A percentile compares a stretch with the other conserved stretches of the same genome.
phyloP scores from a whole-genome alignment of 2,113 vertebrate genomes.

The Ellobius talpinus region DNA sequence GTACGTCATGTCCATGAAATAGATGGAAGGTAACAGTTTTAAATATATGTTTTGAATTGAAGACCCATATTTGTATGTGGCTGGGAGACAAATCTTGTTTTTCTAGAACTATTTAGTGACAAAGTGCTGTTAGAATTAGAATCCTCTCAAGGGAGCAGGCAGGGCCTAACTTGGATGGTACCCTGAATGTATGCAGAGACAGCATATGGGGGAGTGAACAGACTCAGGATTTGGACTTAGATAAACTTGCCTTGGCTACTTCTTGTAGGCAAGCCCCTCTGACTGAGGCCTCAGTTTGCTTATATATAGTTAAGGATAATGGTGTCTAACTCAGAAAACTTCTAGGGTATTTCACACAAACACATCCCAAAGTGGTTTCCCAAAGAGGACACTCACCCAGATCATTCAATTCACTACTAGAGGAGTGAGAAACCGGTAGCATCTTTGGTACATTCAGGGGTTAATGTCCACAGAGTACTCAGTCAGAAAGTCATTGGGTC shows the following conservation, averaged over 20 bases:
- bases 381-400: background rate
- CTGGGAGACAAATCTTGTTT: conserved; percentile 31
- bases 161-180: background rate
- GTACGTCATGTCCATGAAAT: background rate
- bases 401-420: background rate
- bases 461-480: background rate
- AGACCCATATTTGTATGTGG: background rate
- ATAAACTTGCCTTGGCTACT: background rate
- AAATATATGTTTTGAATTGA: background rate
- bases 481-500: background rate
- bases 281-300: conserved; percentile 3
- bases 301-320: background rate
- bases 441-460: background rate
- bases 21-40: background rate
- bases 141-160: background rate
- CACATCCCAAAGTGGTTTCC: background rate
- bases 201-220: background rate
- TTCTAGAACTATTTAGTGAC: background rate
- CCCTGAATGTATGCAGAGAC: background rate
- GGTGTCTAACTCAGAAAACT: background rate
- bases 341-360: background rate
- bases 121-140: background rate
- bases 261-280: background rate
- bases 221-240: background rate
- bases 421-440: background rate